These are phyloP conservation scores for Parelbella ahira DNA, from an alignment of 2,888 invertebrate genomes.

Conservation along the genomic window DNA sequence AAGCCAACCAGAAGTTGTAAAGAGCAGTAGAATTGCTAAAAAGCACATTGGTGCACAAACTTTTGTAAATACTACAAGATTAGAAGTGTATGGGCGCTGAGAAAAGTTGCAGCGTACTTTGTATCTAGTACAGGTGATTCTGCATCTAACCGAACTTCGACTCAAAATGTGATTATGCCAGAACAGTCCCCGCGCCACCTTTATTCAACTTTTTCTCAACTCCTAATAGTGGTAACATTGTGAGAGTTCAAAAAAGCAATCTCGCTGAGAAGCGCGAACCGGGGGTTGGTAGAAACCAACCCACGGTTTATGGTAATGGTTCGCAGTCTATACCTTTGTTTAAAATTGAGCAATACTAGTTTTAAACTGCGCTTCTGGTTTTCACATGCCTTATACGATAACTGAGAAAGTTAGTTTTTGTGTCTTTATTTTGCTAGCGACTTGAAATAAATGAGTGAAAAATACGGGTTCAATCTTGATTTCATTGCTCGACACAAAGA, in stretches of 20 bases:
- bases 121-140: conserved; percentile 46
- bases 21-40: conserved; percentile 63
- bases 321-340: conserved; percentile 66
- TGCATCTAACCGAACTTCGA: conserved; percentile 45
- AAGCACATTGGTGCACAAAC: conserved; percentile 56
- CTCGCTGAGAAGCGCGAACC: too few relatives aligned
- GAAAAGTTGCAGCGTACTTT: conserved; percentile 49
- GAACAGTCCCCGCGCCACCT: conserved; percentile 43
- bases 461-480: too few relatives aligned
- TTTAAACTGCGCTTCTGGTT: conserved; percentile 62
- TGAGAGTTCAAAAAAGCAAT: conserved; percentile 77
- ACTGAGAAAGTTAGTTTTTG: conserved; percentile 52
- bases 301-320: conserved; percentile 71
- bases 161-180: conserved; percentile 55
- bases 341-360: conserved; percentile 72
- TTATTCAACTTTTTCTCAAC: conserved; percentile 71
- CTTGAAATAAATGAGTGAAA: conserved; percentile 45
- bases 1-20: conserved; percentile 45
- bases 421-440: conserved; percentile 61
- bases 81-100: conserved; percentile 42
- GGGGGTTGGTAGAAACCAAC: conserved; percentile 51
- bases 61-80: conserved; percentile 69
- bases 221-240: conserved; percentile 63
- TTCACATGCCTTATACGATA: conserved; percentile 64
- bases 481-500: too few relatives aligned